These are phyloP conservation scores for Propithecus coquereli DNA, from an alignment of 2,113 vertebrate genomes.

Conservation along the genomic window DNA sequence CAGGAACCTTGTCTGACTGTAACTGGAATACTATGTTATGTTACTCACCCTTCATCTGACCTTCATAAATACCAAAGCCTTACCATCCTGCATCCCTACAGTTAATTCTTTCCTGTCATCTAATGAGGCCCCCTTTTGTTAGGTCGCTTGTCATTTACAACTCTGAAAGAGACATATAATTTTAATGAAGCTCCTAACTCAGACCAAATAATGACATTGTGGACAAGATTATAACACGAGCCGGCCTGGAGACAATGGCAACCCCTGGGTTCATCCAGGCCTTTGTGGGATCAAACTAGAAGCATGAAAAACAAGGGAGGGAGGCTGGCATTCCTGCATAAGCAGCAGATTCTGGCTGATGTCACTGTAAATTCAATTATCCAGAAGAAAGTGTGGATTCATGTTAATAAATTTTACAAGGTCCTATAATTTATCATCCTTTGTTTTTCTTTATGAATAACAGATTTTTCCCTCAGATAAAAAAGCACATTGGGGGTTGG, in stretches of 20 bases:
- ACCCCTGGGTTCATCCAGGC: neutral
- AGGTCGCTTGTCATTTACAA: slow-evolving; percentile 80
- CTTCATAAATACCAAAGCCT: slow-evolving; percentile 84
- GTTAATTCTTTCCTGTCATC: slow-evolving; percentile 82
- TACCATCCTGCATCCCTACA: slow-evolving; percentile 75
- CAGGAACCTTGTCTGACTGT: slow-evolving; percentile 71
- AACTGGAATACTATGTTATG: slow-evolving; percentile 74
- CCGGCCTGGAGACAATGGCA: neutral
- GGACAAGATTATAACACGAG: slow-evolving; percentile 53
- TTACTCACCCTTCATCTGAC: slow-evolving; percentile 79
- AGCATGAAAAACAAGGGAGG: neutral
- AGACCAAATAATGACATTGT: slow-evolving; percentile 63
- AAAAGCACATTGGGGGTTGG: slow-evolving; percentile 1
- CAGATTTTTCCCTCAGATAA: slow-evolving; percentile 37
- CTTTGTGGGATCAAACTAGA: neutral
- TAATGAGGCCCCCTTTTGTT: slow-evolving; percentile 73
- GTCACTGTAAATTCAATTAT: slow-evolving; percentile 66
- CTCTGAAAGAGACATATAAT: slow-evolving; percentile 75
- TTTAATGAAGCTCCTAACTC: slow-evolving; percentile 81
- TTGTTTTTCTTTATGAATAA: slow-evolving; percentile 69
- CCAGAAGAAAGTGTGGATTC: slow-evolving; percentile 64
- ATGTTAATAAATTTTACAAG: slow-evolving; percentile 61
- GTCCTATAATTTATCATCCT: slow-evolving; percentile 65
- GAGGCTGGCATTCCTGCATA: slow-evolving; percentile 23
- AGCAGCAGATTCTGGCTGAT: slow-evolving; percentile 20